Evolutionary conservation across 2,888 invertebrate genomes (phyloP), one percentile per base, ranked within the genome.

Genomic region (Corythucha ciliata): DNA sequence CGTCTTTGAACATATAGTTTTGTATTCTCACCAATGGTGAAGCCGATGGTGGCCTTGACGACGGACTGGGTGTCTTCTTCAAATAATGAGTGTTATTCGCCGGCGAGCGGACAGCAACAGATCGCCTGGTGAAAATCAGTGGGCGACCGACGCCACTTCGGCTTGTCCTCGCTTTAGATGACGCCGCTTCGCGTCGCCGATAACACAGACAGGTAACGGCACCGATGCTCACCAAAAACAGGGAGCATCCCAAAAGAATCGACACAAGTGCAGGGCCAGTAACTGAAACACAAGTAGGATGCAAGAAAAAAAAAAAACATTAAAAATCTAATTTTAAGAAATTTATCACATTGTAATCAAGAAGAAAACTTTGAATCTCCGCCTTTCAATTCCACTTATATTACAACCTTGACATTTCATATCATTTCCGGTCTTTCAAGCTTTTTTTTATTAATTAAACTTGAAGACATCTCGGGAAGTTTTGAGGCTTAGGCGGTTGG

Each of bases 51-150:
- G 56, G 57, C 70, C 71, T 59, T 78, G 66, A 66, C n/a, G 0
- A 27, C 16, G 91, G 90, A 55, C 89, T 88, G 0, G 91, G 90
- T n/a, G 85, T 88, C 70, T 92, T 93, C 73, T 90, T 89, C 66
- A 91, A 70, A 69, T 89, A 90, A 67, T 89, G 88, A 24, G 81
- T 80, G 57, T 79, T 78, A 12, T 83, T 84, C 47, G 83, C 86
- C 1, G 90, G 90, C 55, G 87, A 89, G 59, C 87, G 83, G 48
- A 91, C 89, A 0, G 86, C 86, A 1, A 83, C 83, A 58, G 82
- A 77, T 1, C 82, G 75, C 1, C 83, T 81, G 0, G 54, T 49
- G 53, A 59, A 58, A n/a, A 14, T 56, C 55, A 58, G 47, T n/a
- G 59, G 56, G 4, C 56, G 44, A 29, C 52, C 44, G n/a, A n/a